Evolutionary conservation across 2,113 vertebrate species (phyloP).

Genomic region (Platysternon megacephalum): DNA sequence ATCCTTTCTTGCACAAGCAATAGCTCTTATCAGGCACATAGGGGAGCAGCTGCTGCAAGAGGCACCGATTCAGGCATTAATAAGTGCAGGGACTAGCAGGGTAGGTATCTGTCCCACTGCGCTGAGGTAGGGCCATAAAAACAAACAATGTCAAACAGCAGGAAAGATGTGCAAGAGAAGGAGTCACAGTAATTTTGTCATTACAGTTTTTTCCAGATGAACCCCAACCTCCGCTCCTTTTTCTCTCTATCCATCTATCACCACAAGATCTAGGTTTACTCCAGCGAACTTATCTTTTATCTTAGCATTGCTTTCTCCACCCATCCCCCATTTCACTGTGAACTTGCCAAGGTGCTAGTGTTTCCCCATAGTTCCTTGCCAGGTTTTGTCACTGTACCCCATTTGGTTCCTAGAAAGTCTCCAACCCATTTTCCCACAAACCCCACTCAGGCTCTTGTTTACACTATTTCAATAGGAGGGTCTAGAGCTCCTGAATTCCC

Average conservation of each 20-base stretch:
- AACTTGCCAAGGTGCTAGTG: background rate
- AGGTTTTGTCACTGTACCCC: background rate
- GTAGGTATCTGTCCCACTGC: background rate
- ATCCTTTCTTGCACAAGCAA: background rate
- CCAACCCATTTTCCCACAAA: background rate
- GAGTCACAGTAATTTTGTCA: rapidly evolving
- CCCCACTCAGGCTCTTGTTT: background rate
- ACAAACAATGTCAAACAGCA: background rate
- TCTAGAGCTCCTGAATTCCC: background rate
- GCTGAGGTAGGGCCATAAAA: background rate
- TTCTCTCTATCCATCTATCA: background rate
- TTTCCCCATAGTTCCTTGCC: background rate
- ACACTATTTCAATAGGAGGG: background rate
- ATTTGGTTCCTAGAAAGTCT: background rate
- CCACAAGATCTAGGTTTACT: background rate
- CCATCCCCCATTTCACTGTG: background rate
- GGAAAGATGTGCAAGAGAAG: rapidly evolving
- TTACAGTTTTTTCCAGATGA: background rate
- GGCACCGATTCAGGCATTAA: background rate
- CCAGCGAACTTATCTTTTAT: background rate
- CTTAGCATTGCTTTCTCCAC: background rate
- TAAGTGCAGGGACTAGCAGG: background rate
- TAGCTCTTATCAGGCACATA: background rate
- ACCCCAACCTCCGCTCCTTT: background rate
- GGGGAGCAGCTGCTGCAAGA: background rate